Percentiles rank a stretch among this genome's conserved stretches.
These are phyloP conservation scores for Hippocampus comes DNA, from an alignment of 2,113 vertebrate genomes.

Conservation along the genomic window DNA sequence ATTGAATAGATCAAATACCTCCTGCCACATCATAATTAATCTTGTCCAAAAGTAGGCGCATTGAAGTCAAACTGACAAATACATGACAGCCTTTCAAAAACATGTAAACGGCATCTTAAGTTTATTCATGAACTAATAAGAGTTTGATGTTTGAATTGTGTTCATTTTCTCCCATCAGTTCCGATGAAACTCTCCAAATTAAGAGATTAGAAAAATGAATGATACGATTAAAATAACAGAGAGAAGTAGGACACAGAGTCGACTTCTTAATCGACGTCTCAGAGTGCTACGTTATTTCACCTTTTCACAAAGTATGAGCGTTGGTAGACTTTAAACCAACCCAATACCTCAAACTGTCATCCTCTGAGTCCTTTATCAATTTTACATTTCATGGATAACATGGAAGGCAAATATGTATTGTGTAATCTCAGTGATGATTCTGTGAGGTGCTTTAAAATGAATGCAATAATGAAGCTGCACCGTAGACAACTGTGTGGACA, in stretches of 20 bases:
- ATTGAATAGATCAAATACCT: conserved; percentile 4
- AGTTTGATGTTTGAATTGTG: neutral
- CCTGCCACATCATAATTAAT: neutral
- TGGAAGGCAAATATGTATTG: conserved; percentile 1
- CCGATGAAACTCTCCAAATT: neutral
- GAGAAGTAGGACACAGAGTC: neutral
- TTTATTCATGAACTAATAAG: neutral
- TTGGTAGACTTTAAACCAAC: neutral
- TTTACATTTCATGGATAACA: neutral
- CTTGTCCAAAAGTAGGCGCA: neutral
- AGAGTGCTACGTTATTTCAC: neutral
- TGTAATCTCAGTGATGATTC: neutral
- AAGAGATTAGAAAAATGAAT: neutral
- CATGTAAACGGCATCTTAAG: neutral
- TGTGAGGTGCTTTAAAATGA: neutral
- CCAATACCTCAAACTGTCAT: neutral
- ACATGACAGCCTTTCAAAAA: neutral
- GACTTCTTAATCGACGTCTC: neutral
- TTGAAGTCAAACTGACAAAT: conserved; percentile 2
- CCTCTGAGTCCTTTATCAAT: neutral
- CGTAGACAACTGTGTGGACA: neutral
- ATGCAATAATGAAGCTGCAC: neutral
- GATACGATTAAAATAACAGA: conserved; percentile 4
- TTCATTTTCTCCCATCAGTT: neutral
- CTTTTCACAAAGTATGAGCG: neutral